Conservation (phyloP, 2,797 vertebrate species). For the Melanotaenia nigrans region DNA sequence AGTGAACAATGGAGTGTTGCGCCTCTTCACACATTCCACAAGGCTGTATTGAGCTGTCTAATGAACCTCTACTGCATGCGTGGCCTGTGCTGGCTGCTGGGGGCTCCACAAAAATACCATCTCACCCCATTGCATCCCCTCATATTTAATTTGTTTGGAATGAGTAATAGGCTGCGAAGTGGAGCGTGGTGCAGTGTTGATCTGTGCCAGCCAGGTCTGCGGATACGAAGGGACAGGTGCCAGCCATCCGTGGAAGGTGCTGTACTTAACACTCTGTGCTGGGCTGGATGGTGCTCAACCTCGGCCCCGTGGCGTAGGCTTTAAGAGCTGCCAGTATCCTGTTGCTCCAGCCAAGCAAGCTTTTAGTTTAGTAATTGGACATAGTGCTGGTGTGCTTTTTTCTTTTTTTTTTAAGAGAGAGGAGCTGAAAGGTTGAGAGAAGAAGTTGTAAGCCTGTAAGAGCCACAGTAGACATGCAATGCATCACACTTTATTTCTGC, state of each 20-base stretch:
- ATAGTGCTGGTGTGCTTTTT: conserved; percentile 33
- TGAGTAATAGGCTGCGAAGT: conserved; percentile 72
- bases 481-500: conserved; percentile 9
- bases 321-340: conserved; percentile 61
- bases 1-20: conserved; percentile 73
- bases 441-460: conserved; percentile 11
- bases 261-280: conserved; percentile 58
- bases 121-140: conserved; percentile 48
- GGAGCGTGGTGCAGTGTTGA: conserved; percentile 57
- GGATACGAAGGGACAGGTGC: conserved; percentile 69
- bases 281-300: conserved; percentile 51
- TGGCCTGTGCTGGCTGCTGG: conserved; percentile 46
- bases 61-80: conserved; percentile 70
- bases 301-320: conserved; percentile 46
- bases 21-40: conserved; percentile 72
- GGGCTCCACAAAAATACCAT: conserved; percentile 54
- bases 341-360: conserved; percentile 55
- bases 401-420: conserved; percentile 30
- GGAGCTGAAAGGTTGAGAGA: conserved; percentile 40
- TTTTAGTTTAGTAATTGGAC: conserved; percentile 59
- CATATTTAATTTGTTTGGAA: conserved; percentile 71
- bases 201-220: conserved; percentile 68
- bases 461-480: conserved; percentile 34
- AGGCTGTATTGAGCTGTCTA: conserved; percentile 74
- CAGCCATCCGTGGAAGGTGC: conserved; percentile 63